Percentiles rank a stretch among this genome's conserved stretches.
These are phyloP conservation scores for Plebejus melissa DNA, from an alignment of 2,888 invertebrate genomes.

Conservation along the genomic window DNA sequence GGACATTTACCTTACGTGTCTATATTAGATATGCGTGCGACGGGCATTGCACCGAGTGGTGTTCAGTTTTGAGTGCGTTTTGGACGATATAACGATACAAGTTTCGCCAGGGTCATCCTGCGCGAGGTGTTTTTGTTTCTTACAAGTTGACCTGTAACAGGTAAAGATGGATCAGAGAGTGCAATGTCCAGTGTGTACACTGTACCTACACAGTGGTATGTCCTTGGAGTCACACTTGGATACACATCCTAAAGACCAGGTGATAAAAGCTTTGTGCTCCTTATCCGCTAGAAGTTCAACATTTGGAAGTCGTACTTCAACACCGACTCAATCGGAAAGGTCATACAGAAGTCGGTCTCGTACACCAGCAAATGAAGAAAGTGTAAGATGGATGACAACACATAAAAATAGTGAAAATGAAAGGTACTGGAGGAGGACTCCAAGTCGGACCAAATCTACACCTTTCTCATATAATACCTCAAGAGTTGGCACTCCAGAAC, in stretches of 20 bases:
- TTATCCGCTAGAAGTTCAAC: conserved; percentile 66
- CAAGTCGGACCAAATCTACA: conserved; percentile 57
- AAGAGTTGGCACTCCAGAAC: conserved; percentile 56
- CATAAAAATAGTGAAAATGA: conserved; percentile 59
- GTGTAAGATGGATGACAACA: conserved; percentile 53
- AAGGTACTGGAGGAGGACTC: conserved; percentile 64
- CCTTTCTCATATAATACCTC: conserved; percentile 49
- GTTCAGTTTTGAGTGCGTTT: conserved; percentile 54
- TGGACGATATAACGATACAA: conserved; percentile 48
- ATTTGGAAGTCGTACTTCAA: conserved; percentile 63
- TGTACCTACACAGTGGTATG: conserved; percentile 90
- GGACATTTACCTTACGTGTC: conserved; percentile 59
- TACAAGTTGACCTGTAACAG: conserved; percentile 39
- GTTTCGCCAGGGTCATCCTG: conserved; percentile 42
- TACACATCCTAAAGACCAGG: conserved; percentile 93
- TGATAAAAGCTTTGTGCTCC: conserved; percentile 86
- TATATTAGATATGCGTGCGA: conserved; percentile 68
- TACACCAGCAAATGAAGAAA: conserved; percentile 62
- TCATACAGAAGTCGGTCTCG: conserved; percentile 66
- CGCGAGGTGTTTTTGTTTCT: conserved; percentile 38
- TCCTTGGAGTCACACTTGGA: conserved; percentile 88
- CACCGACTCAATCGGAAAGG: conserved; percentile 62
- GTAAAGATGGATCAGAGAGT: conserved; percentile 68
- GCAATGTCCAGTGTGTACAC: conserved; percentile 91
- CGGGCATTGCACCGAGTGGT: conserved; percentile 57